These are phyloP conservation scores for Merluccius polli DNA, from an alignment of 2,797 vertebrate species.

Conservation along the genomic window DNA sequence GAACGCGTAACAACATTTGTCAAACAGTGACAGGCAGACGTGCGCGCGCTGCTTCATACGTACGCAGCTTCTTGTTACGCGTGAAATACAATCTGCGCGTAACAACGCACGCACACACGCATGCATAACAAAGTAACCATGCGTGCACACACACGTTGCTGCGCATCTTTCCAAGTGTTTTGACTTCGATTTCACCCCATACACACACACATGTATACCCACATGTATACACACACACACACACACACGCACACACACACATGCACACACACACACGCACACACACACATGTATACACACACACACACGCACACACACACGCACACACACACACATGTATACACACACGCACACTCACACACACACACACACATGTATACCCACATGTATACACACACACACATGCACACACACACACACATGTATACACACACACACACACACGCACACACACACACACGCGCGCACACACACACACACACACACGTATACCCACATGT, in stretches of 20 bases:
- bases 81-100: too few relatives aligned
- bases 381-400: too few relatives aligned
- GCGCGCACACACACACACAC: neutral
- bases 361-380: neutral
- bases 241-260: neutral
- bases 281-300: neutral
- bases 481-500: too few relatives aligned
- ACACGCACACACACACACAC: neutral
- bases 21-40: too few relatives aligned
- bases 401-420: neutral
- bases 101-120: too few relatives aligned
- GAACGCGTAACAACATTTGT: too few relatives aligned
- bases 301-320: neutral
- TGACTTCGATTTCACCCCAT: too few relatives aligned
- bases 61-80: too few relatives aligned
- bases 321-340: neutral
- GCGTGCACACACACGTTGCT: too few relatives aligned
- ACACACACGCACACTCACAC: neutral
- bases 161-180: too few relatives aligned
- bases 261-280: conserved; percentile 9
- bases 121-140: too few relatives aligned
- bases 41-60: too few relatives aligned
- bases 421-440: neutral
- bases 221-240: neutral
- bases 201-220: neutral